A percentile compares a stretch with the other conserved stretches of the same genome.
These are phyloP conservation scores for Petrophora chlorosata DNA, from an alignment of 2,888 invertebrate species.

Conservation along the genomic window DNA sequence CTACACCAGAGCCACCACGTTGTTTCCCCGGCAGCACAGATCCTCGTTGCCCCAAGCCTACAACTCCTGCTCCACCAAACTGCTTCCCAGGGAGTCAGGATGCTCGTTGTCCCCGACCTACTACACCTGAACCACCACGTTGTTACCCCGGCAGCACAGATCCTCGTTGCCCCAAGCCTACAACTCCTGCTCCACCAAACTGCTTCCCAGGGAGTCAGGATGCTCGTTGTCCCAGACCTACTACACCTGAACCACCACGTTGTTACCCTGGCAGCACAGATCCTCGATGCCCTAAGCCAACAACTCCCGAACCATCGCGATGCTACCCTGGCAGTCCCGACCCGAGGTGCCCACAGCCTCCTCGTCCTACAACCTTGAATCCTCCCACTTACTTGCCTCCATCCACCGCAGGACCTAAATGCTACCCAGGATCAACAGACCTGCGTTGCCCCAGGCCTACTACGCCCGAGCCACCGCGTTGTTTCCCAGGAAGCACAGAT, in stretches of 20 bases:
- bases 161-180: conserved; percentile 38
- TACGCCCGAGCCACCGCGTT: conserved; percentile 38
- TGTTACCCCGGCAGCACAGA: conserved; percentile 56
- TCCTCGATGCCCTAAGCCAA: conserved; percentile 46
- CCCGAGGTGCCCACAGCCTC: conserved; percentile 46
- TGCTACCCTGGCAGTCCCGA: conserved; percentile 45
- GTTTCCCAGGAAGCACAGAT: conserved; percentile 45
- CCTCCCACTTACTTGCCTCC: conserved; percentile 30
- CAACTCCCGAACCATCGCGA: conserved; percentile 43
- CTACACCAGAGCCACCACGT: conserved; percentile 17
- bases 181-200: conserved; percentile 34
- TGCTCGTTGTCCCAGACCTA: conserved; percentile 53
- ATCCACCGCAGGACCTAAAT: conserved; percentile 35
- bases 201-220: conserved; percentile 51
- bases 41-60: conserved; percentile 34
- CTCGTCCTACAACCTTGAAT: no score
- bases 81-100: conserved; percentile 54
- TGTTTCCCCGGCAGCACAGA: conserved; percentile 42
- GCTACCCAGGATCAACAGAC: conserved; percentile 36
- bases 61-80: conserved; percentile 35
- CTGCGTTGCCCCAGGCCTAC: conserved; percentile 35
- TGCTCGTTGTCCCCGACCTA: conserved; percentile 47
- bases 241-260: conserved; percentile 29
- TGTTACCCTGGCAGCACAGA: conserved; percentile 50
- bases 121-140: no score